Evolutionary conservation across 2,888 invertebrate species (phyloP), one percentile per base, ranked within the genome.

Genomic region (Drosophila anomalata): DNA sequence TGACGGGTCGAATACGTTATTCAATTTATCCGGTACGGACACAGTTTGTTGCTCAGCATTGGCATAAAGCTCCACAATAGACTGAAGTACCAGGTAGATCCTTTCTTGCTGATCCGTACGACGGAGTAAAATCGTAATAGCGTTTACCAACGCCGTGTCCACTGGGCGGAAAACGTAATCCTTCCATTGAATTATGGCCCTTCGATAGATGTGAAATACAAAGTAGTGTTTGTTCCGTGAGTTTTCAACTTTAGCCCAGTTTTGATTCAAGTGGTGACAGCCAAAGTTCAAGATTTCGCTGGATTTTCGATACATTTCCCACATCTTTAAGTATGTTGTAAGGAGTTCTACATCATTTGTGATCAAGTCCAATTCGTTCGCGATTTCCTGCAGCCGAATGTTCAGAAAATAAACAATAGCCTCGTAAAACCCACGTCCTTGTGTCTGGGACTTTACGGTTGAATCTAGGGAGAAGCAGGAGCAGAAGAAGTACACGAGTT

Each of bases 11-110:
- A 66, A 63, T 7, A 66, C 29, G 1, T 66, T 66, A 3, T 31
- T 31, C 3, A 66, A 41, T 44, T 55, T 63, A 1, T 39, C 1
- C 1, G 8, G 29, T 14, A 66, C 65, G 4, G 50, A 2, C 3
- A 11, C 29, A 0, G 9, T 11, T n/a, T 66, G 66, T 7, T n/a
- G 17, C 2, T 11, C 17, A 36, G 63, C 65, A 7, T 36, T 36
- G 3, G 50, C 50, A 8, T 50, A 63, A 14, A 63, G 36, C n/a
- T 66, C 48, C 8, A 65, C 66, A 50, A 54, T 36, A 1, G 65
- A 66, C 22, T 55, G 24, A 8, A 66, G 29, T 29, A 24, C 42
- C n/a, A 44, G 2, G 48, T 39, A 50, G 11, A 36, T 36, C 36
- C 2, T 36, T 36, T n/a, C 20, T 4, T 14, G 9, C 8, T 42